phyloP scores from a whole-genome alignment of 2,797 vertebrate species.

The Sebastolobus altivelis region DNA sequence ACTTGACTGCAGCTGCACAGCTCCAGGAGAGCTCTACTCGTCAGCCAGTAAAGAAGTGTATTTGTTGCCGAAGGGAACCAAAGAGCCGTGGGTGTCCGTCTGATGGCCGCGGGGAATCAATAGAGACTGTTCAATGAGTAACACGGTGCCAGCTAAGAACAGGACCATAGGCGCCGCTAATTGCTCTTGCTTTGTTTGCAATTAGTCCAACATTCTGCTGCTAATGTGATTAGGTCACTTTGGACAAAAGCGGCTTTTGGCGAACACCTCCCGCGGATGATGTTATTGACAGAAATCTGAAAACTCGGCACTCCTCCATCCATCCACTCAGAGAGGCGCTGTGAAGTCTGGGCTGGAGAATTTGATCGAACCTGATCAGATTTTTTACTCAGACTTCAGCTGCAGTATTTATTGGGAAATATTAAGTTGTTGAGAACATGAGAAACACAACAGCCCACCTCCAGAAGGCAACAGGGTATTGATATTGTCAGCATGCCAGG shows the following conservation, averaged over 20 bases:
- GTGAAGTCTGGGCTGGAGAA: constrained; percentile 16
- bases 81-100: constrained; percentile 69
- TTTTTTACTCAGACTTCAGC: not conserved
- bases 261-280: constrained; percentile 45
- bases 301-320: constrained; percentile 15
- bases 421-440: constrained; percentile 15
- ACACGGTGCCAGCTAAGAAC: constrained; percentile 48
- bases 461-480: not conserved
- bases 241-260: constrained; percentile 51
- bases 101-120: constrained; percentile 65
- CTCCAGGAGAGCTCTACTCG: constrained; percentile 19
- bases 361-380: constrained; percentile 14
- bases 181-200: constrained; percentile 75
- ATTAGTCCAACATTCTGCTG: constrained; percentile 68
- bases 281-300: constrained; percentile 42
- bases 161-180: constrained; percentile 61
- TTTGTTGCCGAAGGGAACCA: constrained; percentile 53
- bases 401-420: not conserved
- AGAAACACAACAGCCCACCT: not conserved
- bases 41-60: constrained; percentile 47
- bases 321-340: not conserved
- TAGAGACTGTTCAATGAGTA: constrained; percentile 60
- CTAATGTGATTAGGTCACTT: constrained; percentile 71
- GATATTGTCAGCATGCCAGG: constrained; percentile 3
- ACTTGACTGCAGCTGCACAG: constrained; percentile 35